Evolutionary conservation across 2,113 vertebrate species (phyloP).

Genomic region (Pachypanchax playfairii): DNA sequence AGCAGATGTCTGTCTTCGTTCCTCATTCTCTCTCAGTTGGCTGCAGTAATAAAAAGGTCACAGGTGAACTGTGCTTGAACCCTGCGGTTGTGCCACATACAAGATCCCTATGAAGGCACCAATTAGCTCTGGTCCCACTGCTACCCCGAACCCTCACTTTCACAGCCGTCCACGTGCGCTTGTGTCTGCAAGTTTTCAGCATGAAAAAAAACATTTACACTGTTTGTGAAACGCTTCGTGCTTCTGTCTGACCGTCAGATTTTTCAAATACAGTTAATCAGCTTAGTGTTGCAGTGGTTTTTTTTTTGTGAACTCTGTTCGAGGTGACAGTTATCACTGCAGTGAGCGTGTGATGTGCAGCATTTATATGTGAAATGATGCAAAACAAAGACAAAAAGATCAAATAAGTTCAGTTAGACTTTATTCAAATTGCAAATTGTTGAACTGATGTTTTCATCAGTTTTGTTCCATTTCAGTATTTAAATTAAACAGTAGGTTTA

Average conservation of each 20-base stretch:
- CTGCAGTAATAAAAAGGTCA: constrained; percentile 33
- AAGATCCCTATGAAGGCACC: constrained; percentile 30
- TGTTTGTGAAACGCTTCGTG: constrained; percentile 8
- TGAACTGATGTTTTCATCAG: too few species aligned
- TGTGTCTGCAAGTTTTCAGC: constrained; percentile 5
- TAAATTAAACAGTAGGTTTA: too few species aligned
- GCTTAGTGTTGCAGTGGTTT: not conserved
- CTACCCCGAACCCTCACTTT: constrained; percentile 28
- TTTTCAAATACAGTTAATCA: constrained; percentile 12
- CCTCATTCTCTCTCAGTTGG: not conserved
- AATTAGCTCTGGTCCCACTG: constrained; percentile 58
- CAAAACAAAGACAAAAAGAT: too few species aligned
- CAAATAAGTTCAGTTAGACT: too few species aligned
- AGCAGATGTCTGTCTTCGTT: not conserved
- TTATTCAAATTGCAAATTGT: too few species aligned
- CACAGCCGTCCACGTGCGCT: constrained; percentile 10
- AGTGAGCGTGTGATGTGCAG: not conserved
- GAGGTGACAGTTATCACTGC: not conserved
- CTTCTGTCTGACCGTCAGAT: not conserved
- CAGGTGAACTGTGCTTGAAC: constrained; percentile 47
- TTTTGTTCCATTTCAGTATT: too few species aligned
- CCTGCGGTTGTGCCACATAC: constrained; percentile 36
- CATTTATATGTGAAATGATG: not conserved
- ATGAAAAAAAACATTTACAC: not conserved
- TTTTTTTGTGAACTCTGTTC: not conserved